Conservation (phyloP, 2,888 invertebrate genomes). For the Timandra comae region DNA sequence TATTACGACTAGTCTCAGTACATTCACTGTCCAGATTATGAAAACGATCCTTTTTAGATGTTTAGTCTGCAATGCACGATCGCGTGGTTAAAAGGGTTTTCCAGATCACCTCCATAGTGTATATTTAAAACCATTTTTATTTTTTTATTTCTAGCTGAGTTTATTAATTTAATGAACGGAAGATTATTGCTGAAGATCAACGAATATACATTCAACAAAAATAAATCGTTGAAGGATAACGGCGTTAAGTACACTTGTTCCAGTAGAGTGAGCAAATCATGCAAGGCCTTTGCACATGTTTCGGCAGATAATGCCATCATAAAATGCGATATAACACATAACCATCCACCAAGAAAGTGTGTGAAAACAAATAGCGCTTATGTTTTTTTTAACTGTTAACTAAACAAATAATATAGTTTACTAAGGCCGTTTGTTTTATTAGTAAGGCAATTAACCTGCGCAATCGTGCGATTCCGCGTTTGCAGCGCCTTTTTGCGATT, state of each 20-base stretch:
- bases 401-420: constrained; percentile 1
- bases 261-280: constrained; percentile 13
- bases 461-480: too few relatives aligned
- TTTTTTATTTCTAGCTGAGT: constrained; percentile 22
- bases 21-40: neutral
- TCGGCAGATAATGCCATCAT: constrained; percentile 12
- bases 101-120: neutral
- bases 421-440: too few relatives aligned
- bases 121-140: too few relatives aligned
- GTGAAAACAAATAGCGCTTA: constrained; percentile 1
- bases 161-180: constrained; percentile 25
- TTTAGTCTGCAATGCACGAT: neutral
- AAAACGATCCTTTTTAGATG: neutral
- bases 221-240: constrained; percentile 11
- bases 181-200: constrained; percentile 26
- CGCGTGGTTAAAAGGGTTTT: too few relatives aligned
- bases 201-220: constrained; percentile 27
- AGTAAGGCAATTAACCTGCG: too few relatives aligned
- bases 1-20: neutral
- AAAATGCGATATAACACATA: constrained; percentile 14
- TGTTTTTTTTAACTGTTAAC: neutral
- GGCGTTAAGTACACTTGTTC: constrained; percentile 34
- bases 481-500: too few relatives aligned
- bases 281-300: constrained; percentile 26
- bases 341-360: constrained; percentile 11